A percentile compares a stretch with the other conserved stretches of the same genome.
phyloP scores from a whole-genome alignment of 2,888 invertebrate species.

The Anaspis maculata region DNA sequence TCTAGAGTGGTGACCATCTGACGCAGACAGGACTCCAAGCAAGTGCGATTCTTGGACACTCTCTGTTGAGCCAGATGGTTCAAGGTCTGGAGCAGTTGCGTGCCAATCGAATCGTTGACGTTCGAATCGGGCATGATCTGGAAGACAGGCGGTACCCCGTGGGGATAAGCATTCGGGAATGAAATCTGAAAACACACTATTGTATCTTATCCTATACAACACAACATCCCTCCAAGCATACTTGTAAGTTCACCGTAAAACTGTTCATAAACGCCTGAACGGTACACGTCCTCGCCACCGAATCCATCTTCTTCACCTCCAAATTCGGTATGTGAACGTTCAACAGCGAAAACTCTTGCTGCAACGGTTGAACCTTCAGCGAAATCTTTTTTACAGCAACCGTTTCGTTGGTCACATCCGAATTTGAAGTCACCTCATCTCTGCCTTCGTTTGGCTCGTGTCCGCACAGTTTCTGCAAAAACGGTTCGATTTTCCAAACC shows the following conservation, averaged over 20 bases:
- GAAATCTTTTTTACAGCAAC: constrained; percentile 24
- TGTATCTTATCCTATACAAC: background rate
- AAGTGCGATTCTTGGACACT: constrained; percentile 77
- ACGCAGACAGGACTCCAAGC: constrained; percentile 78
- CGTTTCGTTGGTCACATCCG: constrained; percentile 12
- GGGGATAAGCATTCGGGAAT: constrained; percentile 69
- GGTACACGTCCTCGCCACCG: constrained; percentile 48
- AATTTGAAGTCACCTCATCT: constrained; percentile 11
- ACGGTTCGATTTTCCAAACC: constrained; percentile 83
- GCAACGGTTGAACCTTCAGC: constrained; percentile 52
- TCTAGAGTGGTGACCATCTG: constrained; percentile 59
- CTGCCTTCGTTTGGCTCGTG: constrained; percentile 51
- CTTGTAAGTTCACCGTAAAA: constrained; percentile 50
- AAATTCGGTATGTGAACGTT: constrained; percentile 69
- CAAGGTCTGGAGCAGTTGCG: constrained; percentile 70
- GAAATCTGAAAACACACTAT: constrained; percentile 25
- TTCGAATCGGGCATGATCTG: constrained; percentile 57
- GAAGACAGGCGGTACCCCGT: constrained; percentile 57
- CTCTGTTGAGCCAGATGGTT: constrained; percentile 74
- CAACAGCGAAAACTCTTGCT: constrained; percentile 68
- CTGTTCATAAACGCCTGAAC: constrained; percentile 49
- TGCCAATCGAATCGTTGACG: constrained; percentile 61
- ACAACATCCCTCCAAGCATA: no score
- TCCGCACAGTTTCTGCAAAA: constrained; percentile 73
- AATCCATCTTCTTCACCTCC: constrained; percentile 48